Evolutionary conservation across 2,888 invertebrate species (phyloP), one percentile per base, ranked within the genome.

Genomic region (Rhamphomyia laevipes): DNA sequence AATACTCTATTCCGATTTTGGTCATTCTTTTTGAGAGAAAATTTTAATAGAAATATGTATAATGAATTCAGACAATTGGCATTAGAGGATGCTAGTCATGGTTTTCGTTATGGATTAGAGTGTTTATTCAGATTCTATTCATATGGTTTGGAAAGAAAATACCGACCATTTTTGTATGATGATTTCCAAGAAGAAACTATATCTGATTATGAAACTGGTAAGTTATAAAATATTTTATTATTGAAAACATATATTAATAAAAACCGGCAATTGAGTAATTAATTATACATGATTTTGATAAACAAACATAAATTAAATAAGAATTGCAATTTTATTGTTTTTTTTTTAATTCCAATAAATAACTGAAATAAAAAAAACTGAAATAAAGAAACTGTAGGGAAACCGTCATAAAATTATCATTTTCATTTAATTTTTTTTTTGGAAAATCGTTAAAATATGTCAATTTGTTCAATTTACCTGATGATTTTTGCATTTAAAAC

Each of bases 1-100:
- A 99, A 99, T 73, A 99, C 99, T 0, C 76, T 99, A 46, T 99
- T 95, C 77, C 78, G 99, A 53, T 99, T 99, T 76, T 99, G 99
- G 99, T 97, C 97, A 30, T 97, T 97, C 80, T 99, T 99, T 78
- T 76, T 99, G 55, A 75, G 99, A 53, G 96, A 97, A 68, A 94
- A 97, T 67, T 99, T 95, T 74, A 99, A 99, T 73, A 82, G 88
- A 59, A 92, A 84, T 57, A 99, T 99, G 97, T 99, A 96, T 71
- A 85, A 86, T 59, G 97, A 99, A 73, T 99, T 99, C 73, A 74
- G 77, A 62, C 76, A 79, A 18, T 70, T 94, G 53, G 95, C 99
- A n/a, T 77, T 86, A 55, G 97, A 97, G 68, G 99, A 99, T 75
- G 91, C 94, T 0, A 74, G 77, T 46, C 82, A 80, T 55, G 94